A percentile compares a stretch with the other conserved stretches of the same genome.
These are phyloP conservation scores for Lasioglossum marginatum DNA, from an alignment of 2,888 invertebrate species.

Conservation along the genomic window DNA sequence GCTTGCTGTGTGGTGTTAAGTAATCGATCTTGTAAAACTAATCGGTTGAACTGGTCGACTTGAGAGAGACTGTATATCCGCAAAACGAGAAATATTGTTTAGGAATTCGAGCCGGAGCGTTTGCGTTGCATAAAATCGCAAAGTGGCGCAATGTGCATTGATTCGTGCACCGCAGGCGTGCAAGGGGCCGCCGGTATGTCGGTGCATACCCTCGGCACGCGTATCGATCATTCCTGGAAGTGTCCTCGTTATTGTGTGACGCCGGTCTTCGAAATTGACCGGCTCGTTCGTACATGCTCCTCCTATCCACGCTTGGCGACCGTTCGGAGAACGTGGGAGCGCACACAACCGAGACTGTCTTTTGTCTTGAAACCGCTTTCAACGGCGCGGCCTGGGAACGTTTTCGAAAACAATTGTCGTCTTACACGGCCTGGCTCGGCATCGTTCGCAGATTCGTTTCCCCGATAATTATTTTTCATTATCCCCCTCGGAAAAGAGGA, in stretches of 20 bases:
- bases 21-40: no score
- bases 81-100: background rate
- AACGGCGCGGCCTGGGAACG: slow-evolving; percentile 12
- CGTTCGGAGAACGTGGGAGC: background rate
- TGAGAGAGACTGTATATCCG: background rate
- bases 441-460: slow-evolving; percentile 38
- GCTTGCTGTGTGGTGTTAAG: background rate
- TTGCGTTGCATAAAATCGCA: slow-evolving; percentile 10
- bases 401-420: slow-evolving; percentile 40
- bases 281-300: background rate
- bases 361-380: slow-evolving; percentile 33
- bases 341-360: background rate
- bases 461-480: slow-evolving; percentile 45
- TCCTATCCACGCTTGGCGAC: background rate
- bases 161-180: slow-evolving; percentile 21
- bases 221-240: slow-evolving; percentile 67
- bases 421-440: slow-evolving; percentile 14
- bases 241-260: slow-evolving; percentile 63
- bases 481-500: slow-evolving; percentile 15
- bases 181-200: slow-evolving; percentile 37
- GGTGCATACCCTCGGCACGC: slow-evolving; percentile 51
- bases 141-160: slow-evolving; percentile 35
- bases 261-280: slow-evolving; percentile 58
- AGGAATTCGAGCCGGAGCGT: background rate
- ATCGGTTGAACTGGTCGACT: no score